phyloP scores from a whole-genome alignment of 2,797 vertebrate species.

The Euphonia xanthogaster region DNA sequence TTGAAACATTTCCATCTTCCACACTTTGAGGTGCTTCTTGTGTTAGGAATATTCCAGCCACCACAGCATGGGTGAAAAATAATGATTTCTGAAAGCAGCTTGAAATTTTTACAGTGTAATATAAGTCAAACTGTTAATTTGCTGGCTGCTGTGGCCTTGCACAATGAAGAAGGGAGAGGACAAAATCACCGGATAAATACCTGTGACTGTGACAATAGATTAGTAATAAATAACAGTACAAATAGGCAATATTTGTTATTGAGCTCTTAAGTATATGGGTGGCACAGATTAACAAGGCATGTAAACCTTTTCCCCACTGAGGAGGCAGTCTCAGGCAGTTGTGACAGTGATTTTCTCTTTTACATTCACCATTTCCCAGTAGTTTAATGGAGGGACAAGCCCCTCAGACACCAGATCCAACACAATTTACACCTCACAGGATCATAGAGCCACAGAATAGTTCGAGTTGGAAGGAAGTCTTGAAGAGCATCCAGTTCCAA shows the following conservation, averaged over 20 bases:
- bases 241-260: neutral
- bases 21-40: neutral
- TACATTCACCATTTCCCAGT: neutral
- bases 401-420: neutral
- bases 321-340: neutral
- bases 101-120: neutral
- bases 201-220: neutral
- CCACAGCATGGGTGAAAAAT: neutral
- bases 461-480: neutral
- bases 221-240: neutral
- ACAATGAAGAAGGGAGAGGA: neutral
- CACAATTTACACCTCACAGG: accelerated
- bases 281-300: neutral
- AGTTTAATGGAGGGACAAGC: neutral
- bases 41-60: neutral
- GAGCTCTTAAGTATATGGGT: neutral
- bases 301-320: neutral
- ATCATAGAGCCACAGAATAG: accelerated
- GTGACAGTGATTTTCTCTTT: neutral
- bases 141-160: neutral
- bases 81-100: neutral
- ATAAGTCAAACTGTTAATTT: neutral
- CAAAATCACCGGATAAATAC: neutral
- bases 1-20: neutral
- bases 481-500: neutral